Percentiles rank a stretch among this genome's conserved stretches.
These are phyloP conservation scores for Buphagus erythrorhynchus DNA, from an alignment of 2,797 vertebrate species.

Conservation along the genomic window DNA sequence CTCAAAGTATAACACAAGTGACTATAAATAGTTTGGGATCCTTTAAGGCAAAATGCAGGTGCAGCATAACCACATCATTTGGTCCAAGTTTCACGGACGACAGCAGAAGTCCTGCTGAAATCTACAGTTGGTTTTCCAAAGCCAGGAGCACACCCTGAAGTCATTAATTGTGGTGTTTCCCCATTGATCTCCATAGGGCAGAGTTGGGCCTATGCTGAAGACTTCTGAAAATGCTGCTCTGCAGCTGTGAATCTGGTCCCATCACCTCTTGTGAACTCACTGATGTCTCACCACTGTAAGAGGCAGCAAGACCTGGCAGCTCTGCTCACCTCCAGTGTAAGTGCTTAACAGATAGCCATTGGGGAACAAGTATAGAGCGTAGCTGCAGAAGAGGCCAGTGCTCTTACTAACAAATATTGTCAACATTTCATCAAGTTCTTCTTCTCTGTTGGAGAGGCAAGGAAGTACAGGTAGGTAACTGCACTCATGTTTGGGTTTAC, in stretches of 20 bases:
- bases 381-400: background rate
- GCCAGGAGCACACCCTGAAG: background rate
- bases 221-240: background rate
- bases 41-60: background rate
- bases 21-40: conserved; percentile 22
- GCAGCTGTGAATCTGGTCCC: background rate
- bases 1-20: background rate
- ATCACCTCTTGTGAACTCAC: background rate
- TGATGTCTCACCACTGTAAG: background rate
- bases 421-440: background rate
- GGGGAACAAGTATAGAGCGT: background rate
- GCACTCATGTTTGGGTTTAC: background rate
- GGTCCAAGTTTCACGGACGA: background rate
- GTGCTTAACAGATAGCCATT: background rate
- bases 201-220: background rate
- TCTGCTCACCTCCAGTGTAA: background rate
- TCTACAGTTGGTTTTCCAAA: background rate
- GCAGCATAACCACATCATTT: rapidly evolving
- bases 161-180: background rate
- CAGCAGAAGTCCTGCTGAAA: background rate
- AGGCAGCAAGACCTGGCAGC: background rate
- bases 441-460: background rate
- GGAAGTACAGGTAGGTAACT: background rate
- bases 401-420: background rate
- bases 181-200: background rate